phyloP scores from a whole-genome alignment of 1,140 invertebrate genomes.

The Sipha flava region DNA sequence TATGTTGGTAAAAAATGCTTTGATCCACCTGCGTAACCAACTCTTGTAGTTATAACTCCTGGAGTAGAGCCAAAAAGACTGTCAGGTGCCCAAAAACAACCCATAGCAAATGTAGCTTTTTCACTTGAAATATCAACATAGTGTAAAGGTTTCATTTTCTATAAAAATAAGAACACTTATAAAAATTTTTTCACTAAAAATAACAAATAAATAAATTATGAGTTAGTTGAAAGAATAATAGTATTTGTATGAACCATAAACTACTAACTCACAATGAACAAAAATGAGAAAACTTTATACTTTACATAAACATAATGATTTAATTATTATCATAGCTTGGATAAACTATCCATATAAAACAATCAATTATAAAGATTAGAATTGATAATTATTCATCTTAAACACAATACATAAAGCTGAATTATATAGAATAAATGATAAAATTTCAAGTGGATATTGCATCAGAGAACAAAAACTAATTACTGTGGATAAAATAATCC shows the following conservation, averaged over 20 bases:
- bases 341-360: background rate
- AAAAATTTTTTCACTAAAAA: background rate
- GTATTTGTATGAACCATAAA: background rate
- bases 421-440: background rate
- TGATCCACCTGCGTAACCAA: slow-evolving; percentile 88
- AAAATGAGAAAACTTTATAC: background rate
- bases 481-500: background rate
- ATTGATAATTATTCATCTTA: background rate
- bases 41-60: slow-evolving; percentile 81
- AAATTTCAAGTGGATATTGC: background rate
- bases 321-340: background rate
- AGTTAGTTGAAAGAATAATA: background rate
- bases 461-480: background rate
- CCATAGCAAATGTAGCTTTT: slow-evolving; percentile 85
- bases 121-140: slow-evolving; percentile 41
- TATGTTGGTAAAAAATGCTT: slow-evolving; percentile 68
- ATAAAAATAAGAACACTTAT: slow-evolving; percentile 21
- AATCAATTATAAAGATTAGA: background rate
- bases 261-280: background rate
- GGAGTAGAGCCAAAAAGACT: slow-evolving; percentile 74
- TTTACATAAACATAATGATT: background rate
- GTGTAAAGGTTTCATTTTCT: slow-evolving; percentile 36
- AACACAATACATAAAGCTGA: background rate
- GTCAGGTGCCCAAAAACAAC: slow-evolving; percentile 95
- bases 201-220: background rate